Evolutionary conservation across 2,113 vertebrate genomes (phyloP).

Genomic region (Albula goreensis): DNA sequence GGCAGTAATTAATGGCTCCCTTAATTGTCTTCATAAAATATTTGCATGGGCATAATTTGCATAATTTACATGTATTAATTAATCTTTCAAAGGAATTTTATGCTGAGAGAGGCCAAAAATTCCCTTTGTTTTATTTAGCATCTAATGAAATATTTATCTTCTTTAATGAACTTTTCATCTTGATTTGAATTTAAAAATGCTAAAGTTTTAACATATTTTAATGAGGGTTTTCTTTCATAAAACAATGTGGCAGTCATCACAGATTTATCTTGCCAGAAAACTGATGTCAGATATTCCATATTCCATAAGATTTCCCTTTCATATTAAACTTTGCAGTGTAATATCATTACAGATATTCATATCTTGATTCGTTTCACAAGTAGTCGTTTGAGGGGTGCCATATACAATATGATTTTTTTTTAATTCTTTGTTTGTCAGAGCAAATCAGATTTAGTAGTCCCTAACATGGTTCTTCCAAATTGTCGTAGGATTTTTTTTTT

Average conservation of each 20-base stretch:
- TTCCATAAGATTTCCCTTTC: slow-evolving; percentile 34
- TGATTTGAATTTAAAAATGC: slow-evolving; percentile 98
- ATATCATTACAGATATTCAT: background rate
- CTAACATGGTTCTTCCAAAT: too few species aligned
- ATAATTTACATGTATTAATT: slow-evolving; percentile 99
- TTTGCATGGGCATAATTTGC: slow-evolving; percentile 99
- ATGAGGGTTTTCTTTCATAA: slow-evolving; percentile 61
- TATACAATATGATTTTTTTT: background rate
- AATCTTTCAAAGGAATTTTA: slow-evolving; percentile 99
- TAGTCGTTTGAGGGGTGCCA: background rate
- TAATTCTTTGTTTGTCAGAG: background rate
- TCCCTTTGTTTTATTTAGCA: slow-evolving; percentile 99
- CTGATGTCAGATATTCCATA: slow-evolving; percentile 54
- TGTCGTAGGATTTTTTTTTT: too few species aligned
- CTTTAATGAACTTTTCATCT: slow-evolving; percentile 99
- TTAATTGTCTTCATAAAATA: slow-evolving; percentile 99
- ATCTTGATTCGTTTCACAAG: background rate
- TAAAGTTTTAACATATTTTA: slow-evolving; percentile 87
- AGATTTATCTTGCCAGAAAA: slow-evolving; percentile 28
- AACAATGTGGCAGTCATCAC: slow-evolving; percentile 56
- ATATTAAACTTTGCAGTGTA: background rate
- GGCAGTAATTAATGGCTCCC: slow-evolving; percentile 99
- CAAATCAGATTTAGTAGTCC: background rate
- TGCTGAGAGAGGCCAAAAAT: slow-evolving; percentile 99
- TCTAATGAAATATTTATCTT: slow-evolving; percentile 99